Base-by-base conservation (phyloP, 1,140 invertebrate genomes). In the Colletes latitarsis region DNA sequence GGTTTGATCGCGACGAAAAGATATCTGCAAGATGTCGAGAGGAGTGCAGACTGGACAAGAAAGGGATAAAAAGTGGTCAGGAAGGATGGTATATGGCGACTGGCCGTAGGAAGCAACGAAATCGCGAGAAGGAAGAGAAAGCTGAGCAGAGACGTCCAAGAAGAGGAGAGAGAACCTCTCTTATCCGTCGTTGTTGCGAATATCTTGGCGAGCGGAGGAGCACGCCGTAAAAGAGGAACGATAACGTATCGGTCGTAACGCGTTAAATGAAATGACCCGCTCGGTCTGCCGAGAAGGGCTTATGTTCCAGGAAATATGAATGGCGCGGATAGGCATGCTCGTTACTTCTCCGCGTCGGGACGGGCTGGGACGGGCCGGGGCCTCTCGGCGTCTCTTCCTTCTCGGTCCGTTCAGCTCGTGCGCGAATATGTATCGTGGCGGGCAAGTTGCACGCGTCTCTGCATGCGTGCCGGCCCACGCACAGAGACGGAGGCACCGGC, bases 401-500 rank as follows among this genome's bases (percentile, higher is more conserved):
- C 77, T 8, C 17, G 10, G 2, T n/a, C 30, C n/a, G 30, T 19
- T 67, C 46, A 3, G 10, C 74, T 41, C 21, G 60, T 46, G 10
- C 1, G 46, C 67, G 41, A 78, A 78, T 78, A 64, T 64, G 77
- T 75, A 74, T 81, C 78, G 64, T 0, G 30, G 12, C 10, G 53
- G 53, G n/a, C 14, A 41, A 66, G 60, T 30, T 64, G 68, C 68
- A 63, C 69, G 67, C 68, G 77, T 53, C 41, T 74, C 19, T 82
- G 79, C 71, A 67, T 63, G 81, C 69, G 76, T 64, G 21, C 58
- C 86, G 52, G 73, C 87, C 85, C 85, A 88, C 88, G 83, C 83
- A 70, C 77, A 49, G 81, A 83, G 77, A 72, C 77, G 69, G 60
- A 79, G 86, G 80, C 84, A 86, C 82, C 77, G 77, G 88, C 84